Conservation (phyloP, 2,113 vertebrate genomes). For the Taxidea taxus region DNA sequence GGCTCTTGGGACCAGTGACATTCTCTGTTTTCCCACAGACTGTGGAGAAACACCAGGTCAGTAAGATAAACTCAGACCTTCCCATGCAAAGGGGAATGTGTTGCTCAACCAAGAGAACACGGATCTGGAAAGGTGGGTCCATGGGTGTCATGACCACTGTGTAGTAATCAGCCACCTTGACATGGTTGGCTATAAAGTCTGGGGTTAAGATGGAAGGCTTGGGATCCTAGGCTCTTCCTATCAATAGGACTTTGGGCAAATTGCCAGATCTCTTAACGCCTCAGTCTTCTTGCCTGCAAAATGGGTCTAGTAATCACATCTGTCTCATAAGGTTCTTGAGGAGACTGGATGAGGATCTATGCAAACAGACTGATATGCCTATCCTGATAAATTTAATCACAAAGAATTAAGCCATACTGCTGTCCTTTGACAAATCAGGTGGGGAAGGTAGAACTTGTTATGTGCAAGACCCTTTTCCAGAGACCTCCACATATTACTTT, state of each 20-base stretch:
- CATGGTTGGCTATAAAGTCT: background rate
- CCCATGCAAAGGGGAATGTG: background rate
- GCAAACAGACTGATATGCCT: background rate
- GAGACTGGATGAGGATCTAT: background rate
- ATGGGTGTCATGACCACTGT: background rate
- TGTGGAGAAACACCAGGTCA: constrained; percentile 74
- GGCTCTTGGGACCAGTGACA: constrained; percentile 85
- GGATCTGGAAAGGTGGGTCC: background rate
- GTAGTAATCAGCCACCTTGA: background rate
- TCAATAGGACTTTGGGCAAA: background rate
- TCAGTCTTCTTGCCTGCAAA: constrained; percentile 3
- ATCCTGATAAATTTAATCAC: background rate
- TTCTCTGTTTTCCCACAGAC: constrained; percentile 95
- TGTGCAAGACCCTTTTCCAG: background rate
- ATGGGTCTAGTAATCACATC: background rate
- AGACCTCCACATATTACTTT: background rate
- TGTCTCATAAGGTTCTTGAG: background rate
- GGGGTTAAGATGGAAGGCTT: background rate
- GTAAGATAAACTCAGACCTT: background rate
- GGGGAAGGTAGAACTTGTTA: background rate
- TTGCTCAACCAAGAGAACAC: background rate
- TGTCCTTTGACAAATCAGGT: background rate
- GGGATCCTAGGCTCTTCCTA: background rate
- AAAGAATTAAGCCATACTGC: background rate
- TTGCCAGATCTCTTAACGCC: background rate